These are phyloP conservation scores for Monopis laevigella DNA, from an alignment of 2,888 invertebrate genomes.

Conservation along the genomic window DNA sequence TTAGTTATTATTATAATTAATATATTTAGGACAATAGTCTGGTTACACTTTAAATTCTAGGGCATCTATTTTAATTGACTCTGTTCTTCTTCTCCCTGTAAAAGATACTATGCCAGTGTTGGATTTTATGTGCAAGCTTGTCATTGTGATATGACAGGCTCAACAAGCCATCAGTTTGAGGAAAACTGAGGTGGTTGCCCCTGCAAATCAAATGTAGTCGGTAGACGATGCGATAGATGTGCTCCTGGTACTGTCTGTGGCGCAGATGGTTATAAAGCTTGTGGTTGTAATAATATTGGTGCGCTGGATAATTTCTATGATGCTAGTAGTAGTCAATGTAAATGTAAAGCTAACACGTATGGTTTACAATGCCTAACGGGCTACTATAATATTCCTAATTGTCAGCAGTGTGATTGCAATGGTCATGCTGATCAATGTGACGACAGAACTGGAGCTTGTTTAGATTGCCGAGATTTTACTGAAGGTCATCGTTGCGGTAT, in stretches of 20 bases:
- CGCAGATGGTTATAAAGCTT: conserved; percentile 93
- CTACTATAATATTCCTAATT: conserved; percentile 97
- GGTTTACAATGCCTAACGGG: conserved; percentile 96
- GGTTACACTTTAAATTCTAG: conserved; percentile 75
- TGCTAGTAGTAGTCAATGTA: conserved; percentile 88
- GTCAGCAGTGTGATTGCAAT: conserved; percentile 95
- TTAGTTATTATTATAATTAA: conserved; percentile 78
- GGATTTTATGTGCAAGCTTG: conserved; percentile 88
- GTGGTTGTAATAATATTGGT: conserved; percentile 96
- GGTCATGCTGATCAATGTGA: conserved; percentile 96
- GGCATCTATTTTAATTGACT: conserved; percentile 92
- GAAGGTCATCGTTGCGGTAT: conserved; percentile 91
- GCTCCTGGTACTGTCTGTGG: conserved; percentile 95
- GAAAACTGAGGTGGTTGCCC: conserved; percentile 87
- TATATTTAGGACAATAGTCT: conserved; percentile 84
- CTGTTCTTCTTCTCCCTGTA: conserved; percentile 84
- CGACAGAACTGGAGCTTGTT: conserved; percentile 87
- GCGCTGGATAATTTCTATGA: conserved; percentile 96
- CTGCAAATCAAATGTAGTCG: conserved; percentile 92
- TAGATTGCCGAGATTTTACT: conserved; percentile 86
- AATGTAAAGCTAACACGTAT: conserved; percentile 91
- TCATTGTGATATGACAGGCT: conserved; percentile 95
- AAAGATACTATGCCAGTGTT: conserved; percentile 85
- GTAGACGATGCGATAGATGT: conserved; percentile 90
- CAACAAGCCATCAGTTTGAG: conserved; percentile 87